phyloP scores from a whole-genome alignment of 2,113 vertebrate genomes.

The Dunckerocampus dactyliophorus region DNA sequence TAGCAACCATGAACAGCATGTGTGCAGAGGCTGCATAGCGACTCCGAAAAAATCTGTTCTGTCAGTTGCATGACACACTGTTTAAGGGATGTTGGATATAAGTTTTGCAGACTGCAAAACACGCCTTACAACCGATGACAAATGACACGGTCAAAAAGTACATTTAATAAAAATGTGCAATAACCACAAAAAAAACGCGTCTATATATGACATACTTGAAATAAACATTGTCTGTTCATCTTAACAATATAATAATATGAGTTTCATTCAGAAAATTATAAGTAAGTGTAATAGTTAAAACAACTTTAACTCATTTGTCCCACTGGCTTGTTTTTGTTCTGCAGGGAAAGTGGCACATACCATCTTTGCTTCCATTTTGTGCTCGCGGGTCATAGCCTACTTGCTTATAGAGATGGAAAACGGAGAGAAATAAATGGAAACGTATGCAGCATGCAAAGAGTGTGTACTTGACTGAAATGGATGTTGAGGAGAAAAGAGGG shows the following conservation, averaged over 20 bases:
- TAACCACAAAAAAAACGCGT: too few species aligned
- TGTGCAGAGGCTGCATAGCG: neutral
- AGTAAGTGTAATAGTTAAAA: too few species aligned
- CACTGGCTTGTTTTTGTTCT: neutral
- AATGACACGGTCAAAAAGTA: too few species aligned
- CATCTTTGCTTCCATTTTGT: conserved; percentile 22
- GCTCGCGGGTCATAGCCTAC: conserved; percentile 34
- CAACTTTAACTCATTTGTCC: too few species aligned
- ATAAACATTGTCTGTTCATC: too few species aligned
- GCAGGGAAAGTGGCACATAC: neutral
- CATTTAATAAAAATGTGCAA: too few species aligned
- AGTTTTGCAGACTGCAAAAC: too few species aligned
- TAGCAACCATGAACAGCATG: neutral
- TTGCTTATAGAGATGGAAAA: conserved; percentile 18
- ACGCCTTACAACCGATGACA: too few species aligned
- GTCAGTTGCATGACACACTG: neutral
- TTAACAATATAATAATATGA: neutral
- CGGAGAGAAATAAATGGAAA: conserved; percentile 1
- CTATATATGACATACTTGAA: too few species aligned
- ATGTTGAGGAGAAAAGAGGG: conserved; percentile 13
- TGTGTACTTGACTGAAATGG: conserved; percentile 31
- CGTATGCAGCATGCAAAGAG: conserved; percentile 9
- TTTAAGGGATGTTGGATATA: neutral
- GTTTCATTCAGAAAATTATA: neutral
- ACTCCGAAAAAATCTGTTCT: neutral